A percentile compares a stretch with the other conserved stretches of the same genome.
phyloP scores from a whole-genome alignment of 2,888 invertebrate species.

The Tanytarsus gracilentus region DNA sequence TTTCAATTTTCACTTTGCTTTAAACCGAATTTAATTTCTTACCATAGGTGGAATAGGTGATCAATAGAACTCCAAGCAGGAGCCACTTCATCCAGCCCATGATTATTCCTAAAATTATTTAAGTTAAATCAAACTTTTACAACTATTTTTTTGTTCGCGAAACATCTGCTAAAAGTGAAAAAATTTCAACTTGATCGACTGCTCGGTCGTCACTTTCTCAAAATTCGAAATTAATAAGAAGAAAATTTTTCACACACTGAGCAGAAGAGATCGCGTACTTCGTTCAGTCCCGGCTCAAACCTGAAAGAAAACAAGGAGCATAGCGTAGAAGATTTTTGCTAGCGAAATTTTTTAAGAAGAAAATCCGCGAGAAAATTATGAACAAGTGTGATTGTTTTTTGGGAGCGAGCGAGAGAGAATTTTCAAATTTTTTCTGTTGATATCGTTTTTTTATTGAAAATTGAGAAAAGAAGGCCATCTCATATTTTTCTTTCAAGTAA shows the following conservation, averaged over 20 bases:
- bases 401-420: background rate
- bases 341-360: slow-evolving; percentile 13
- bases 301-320: slow-evolving; percentile 44
- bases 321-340: slow-evolving; percentile 7
- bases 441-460: background rate
- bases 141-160: background rate
- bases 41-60: too few species aligned
- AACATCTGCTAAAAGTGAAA: slow-evolving; percentile 10
- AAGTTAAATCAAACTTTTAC: too few species aligned
- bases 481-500: background rate
- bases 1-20: background rate
- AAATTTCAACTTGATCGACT: slow-evolving; percentile 8
- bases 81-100: too few species aligned
- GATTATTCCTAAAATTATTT: too few species aligned
- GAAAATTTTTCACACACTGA: slow-evolving; percentile 2
- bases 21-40: too few species aligned
- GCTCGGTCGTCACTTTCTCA: background rate
- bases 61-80: too few species aligned
- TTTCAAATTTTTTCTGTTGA: background rate
- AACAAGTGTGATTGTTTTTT: background rate
- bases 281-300: slow-evolving; percentile 45
- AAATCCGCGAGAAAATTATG: background rate
- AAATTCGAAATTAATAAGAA: slow-evolving; percentile 16
- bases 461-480: slow-evolving; percentile 4
- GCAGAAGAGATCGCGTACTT: slow-evolving; percentile 29